Evolutionary conservation across 2,797 vertebrate species (phyloP), one percentile per base, ranked within the genome.

Genomic region (Chromis chromis): DNA sequence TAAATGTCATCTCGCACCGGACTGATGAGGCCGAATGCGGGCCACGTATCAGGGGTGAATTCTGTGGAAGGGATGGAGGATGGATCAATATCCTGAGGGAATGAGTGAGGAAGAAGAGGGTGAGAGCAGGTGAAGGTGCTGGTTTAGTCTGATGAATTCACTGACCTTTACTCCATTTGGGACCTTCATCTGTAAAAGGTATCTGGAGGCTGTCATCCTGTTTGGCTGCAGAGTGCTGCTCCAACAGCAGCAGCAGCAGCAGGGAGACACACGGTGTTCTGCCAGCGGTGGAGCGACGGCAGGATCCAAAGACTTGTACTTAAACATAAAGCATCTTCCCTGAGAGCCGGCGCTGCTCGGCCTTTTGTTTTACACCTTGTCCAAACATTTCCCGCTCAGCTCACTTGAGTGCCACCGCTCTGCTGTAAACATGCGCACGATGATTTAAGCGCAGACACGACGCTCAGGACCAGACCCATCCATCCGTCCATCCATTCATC

Each of bases 381-480:
- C 85, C 78, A 89, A 90, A 91, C 80, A 87, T 50, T 65, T 81
- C 57, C 11, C 22, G 0, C 79, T 36, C 74, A 50, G 58, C 70
- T 67, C 72, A 4, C 69, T 40, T 21, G 24, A 73, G 85, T 64
- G 65, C 78, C 86, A 67, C 27, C 16, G 1, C 61, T 6, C 54
- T 0, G 59, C 67, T 67, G 40, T 83, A 86, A 86, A 88, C 83
- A 85, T 17, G 0, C 14, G 48, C 33, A 4, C 3, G 0, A 10
- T 78, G 78, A 79, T 89, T 87, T 86, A 82, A 49, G 27, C 12
- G 31, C 0, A 0, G 36, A 54, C 27, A 0, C 1, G 4, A 22
- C 9, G 12, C 63, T 65, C 46, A 0, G 60, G 54, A 56, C 54
- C 76, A 72, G 74, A 59, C n/a, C 9, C 71, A 31, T 79, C 76